These are phyloP conservation scores for Iguana delicatissima DNA, from an alignment of 2,797 vertebrate species.

Conservation along the genomic window DNA sequence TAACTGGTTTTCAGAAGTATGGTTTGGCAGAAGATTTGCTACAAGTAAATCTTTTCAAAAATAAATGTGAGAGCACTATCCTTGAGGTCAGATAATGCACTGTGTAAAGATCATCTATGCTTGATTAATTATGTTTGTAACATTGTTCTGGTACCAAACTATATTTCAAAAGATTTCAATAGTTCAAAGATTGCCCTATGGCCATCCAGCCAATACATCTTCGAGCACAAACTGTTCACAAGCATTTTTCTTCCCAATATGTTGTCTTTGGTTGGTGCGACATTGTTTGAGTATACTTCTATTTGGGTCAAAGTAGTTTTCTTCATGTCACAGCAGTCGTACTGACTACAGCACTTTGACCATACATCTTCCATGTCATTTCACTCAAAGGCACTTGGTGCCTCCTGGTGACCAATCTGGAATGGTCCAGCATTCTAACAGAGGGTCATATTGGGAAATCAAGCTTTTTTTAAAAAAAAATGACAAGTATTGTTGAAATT, in stretches of 20 bases:
- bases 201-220: slow-evolving; percentile 84
- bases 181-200: slow-evolving; percentile 88
- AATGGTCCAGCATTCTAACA: slow-evolving; percentile 73
- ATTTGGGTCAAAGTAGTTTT: slow-evolving; percentile 86
- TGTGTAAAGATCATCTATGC: slow-evolving; percentile 83
- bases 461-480: slow-evolving; percentile 74
- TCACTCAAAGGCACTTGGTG: slow-evolving; percentile 86
- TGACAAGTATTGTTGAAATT: slow-evolving; percentile 82
- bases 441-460: slow-evolving; percentile 84
- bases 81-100: slow-evolving; percentile 78
- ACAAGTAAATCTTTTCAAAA: slow-evolving; percentile 72
- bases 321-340: slow-evolving; percentile 85
- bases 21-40: slow-evolving; percentile 65
- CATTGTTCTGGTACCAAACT: slow-evolving; percentile 85
- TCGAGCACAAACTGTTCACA: slow-evolving; percentile 81
- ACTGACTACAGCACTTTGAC: slow-evolving; percentile 80
- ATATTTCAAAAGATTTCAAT: slow-evolving; percentile 89
- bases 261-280: slow-evolving; percentile 86
- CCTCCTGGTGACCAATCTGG: slow-evolving; percentile 84
- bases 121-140: slow-evolving; percentile 89
- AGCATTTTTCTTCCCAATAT: slow-evolving; percentile 88
- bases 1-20: slow-evolving; percentile 64
- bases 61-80: slow-evolving; percentile 79
- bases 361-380: slow-evolving; percentile 89
- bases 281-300: slow-evolving; percentile 84